phyloP scores from a whole-genome alignment of 2,113 vertebrate species.

The Cyphomyrus discorhynchus region DNA sequence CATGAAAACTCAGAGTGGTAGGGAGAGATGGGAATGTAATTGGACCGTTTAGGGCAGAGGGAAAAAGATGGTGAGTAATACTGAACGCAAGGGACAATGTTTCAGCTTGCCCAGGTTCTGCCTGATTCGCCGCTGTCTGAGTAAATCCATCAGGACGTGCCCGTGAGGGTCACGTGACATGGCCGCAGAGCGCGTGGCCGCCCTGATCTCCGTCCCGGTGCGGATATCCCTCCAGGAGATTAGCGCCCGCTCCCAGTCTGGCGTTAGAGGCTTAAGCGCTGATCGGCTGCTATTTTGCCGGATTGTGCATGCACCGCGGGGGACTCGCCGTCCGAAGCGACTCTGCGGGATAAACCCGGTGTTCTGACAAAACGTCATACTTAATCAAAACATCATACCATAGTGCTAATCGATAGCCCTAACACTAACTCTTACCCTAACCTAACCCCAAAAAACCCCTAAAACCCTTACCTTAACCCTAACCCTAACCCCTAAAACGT shows the following conservation, averaged over 20 bases:
- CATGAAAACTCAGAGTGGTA: neutral
- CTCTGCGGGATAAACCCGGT: neutral
- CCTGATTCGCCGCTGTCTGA: neutral
- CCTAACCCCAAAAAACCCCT: too few species aligned
- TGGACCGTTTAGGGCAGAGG: neutral
- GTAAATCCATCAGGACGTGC: neutral
- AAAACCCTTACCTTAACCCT: too few species aligned
- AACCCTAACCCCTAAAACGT: too few species aligned
- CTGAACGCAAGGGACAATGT: neutral
- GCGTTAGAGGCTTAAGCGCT: conserved; percentile 36
- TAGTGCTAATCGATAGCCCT: too few species aligned
- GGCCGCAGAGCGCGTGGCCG: neutral
- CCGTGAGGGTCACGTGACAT: neutral
- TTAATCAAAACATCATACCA: too few species aligned
- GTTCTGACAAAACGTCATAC: too few species aligned
- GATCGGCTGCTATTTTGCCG: conserved; percentile 25
- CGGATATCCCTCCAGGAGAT: conserved; percentile 29
- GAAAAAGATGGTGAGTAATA: neutral
- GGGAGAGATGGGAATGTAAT: neutral
- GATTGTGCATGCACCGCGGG: conserved; percentile 11
- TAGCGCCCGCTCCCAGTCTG: conserved; percentile 30
- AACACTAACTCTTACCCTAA: too few species aligned
- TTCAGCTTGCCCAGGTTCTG: neutral
- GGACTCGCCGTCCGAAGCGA: neutral
- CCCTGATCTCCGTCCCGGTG: neutral